These are phyloP conservation scores for Knipowitschia caucasica DNA, from an alignment of 2,797 vertebrate genomes.

Conservation along the genomic window DNA sequence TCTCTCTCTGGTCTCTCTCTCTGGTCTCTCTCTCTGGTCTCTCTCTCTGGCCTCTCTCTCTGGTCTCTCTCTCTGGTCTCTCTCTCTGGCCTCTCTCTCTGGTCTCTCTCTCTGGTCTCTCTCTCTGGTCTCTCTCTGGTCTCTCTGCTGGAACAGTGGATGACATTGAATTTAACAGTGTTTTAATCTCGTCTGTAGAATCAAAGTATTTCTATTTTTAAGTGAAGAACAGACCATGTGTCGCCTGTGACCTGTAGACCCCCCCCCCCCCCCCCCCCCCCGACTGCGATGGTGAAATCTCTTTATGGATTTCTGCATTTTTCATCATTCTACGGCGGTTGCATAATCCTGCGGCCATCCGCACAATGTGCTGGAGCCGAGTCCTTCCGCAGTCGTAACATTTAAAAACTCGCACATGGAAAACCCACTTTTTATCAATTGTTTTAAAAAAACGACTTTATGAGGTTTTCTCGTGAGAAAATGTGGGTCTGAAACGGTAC, in stretches of 20 bases:
- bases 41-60: too few relatives aligned
- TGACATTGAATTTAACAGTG: too few relatives aligned
- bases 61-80: too few relatives aligned
- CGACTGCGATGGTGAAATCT: conserved; percentile 11
- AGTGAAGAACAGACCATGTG: conserved; percentile 8
- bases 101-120: too few relatives aligned
- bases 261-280: not conserved
- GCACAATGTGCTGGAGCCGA: conserved; percentile 7
- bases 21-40: too few relatives aligned
- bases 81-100: too few relatives aligned
- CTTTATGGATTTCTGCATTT: conserved; percentile 19
- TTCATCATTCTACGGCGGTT: conserved; percentile 23
- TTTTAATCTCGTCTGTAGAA: too few relatives aligned
- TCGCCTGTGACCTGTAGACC: conserved; percentile 38
- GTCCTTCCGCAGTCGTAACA: not conserved
- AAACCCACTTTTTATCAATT: conserved; percentile 1
- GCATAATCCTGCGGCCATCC: conserved; percentile 19
- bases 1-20: too few relatives aligned
- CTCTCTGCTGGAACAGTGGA: too few relatives aligned
- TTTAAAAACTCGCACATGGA: not conserved
- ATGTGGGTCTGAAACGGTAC: not conserved
- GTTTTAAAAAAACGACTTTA: not conserved
- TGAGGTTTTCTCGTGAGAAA: not conserved
- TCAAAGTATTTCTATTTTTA: not conserved
- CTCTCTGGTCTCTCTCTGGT: too few relatives aligned